Evolutionary conservation across 2,797 vertebrate genomes (phyloP).

Genomic region (Sarcophilus harrisii): DNA sequence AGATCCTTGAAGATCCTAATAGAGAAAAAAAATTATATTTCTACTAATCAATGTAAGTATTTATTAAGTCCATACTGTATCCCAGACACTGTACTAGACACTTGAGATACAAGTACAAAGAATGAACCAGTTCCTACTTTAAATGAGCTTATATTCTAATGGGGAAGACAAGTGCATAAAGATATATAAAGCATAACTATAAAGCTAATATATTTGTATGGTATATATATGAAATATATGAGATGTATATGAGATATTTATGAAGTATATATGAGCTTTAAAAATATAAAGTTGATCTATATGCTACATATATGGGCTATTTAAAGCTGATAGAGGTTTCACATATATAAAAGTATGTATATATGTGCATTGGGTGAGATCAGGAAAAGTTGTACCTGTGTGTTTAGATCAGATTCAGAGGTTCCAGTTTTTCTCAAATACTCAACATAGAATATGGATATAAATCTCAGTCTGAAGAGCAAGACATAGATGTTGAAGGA

Average conservation of each 20-base stretch:
- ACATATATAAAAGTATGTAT: no score
- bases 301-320: background rate
- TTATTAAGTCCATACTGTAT: background rate
- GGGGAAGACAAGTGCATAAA: background rate
- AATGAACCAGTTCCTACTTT: background rate
- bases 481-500: no score
- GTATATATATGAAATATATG: background rate
- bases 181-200: background rate
- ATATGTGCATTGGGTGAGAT: no score
- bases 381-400: background rate
- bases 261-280: background rate
- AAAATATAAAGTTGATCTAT: background rate
- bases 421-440: background rate
- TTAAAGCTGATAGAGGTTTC: background rate
- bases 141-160: background rate
- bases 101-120: background rate
- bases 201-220: background rate
- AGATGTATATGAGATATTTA: background rate
- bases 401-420: background rate
- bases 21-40: background rate
- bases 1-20: background rate
- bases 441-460: no score
- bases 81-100: background rate
- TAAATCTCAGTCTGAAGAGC: no score
- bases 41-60: background rate